Conservation (phyloP, 2,797 vertebrate species). For the Microctenopoma lineatum region DNA sequence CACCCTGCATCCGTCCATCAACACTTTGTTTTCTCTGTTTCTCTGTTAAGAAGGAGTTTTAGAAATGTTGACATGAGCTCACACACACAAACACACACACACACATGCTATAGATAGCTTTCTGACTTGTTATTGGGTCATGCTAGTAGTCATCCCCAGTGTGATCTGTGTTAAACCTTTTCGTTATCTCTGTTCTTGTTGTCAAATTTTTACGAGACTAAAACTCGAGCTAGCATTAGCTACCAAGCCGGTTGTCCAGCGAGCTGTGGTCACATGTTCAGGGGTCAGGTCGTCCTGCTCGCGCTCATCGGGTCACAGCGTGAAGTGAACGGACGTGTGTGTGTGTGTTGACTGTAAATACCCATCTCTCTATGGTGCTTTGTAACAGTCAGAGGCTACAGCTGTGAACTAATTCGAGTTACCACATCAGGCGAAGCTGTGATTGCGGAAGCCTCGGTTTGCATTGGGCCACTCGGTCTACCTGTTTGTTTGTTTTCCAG, state of each 20-base stretch:
- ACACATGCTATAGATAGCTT: background rate
- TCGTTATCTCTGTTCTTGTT: background rate
- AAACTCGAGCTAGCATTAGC: background rate
- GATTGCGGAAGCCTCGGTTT: slow-evolving; percentile 36
- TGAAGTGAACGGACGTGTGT: slow-evolving; percentile 13
- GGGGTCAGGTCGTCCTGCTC: slow-evolving; percentile 53
- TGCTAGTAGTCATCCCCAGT: background rate
- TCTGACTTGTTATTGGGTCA: too few species aligned
- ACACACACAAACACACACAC: background rate
- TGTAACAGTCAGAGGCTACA: slow-evolving; percentile 31
- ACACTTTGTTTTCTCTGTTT: slow-evolving; percentile 25
- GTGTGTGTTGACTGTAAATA: slow-evolving; percentile 12
- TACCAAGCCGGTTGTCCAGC: background rate
- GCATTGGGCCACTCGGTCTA: slow-evolving; percentile 32
- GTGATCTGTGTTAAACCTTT: background rate
- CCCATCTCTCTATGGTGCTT: background rate
- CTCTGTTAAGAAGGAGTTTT: slow-evolving; percentile 34
- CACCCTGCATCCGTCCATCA: slow-evolving; percentile 56
- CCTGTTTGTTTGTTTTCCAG: slow-evolving; percentile 67
- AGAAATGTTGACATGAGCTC: background rate
- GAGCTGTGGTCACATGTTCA: slow-evolving; percentile 31
- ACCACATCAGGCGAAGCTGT: slow-evolving; percentile 35
- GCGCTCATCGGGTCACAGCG: slow-evolving; percentile 36
- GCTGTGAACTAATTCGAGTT: slow-evolving; percentile 54
- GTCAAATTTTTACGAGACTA: background rate